These are phyloP conservation scores for Hydrozoanthus gracilis DNA, from an alignment of 92 coral and sea anemone genomes.

Conservation along the genomic window DNA sequence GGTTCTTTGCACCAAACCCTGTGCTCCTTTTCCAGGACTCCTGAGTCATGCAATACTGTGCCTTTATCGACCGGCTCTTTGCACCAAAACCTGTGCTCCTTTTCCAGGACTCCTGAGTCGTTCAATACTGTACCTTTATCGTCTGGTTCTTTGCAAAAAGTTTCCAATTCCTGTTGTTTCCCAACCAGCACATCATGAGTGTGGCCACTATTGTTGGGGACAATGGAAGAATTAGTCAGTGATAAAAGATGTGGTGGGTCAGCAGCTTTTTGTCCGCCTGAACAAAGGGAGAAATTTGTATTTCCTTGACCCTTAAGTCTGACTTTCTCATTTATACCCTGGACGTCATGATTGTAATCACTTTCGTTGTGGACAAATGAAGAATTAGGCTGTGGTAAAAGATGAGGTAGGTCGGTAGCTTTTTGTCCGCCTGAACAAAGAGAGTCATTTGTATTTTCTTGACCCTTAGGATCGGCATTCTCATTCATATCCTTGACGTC, in stretches of 20 bases:
- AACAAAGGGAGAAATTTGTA: not conserved
- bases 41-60: too few species aligned
- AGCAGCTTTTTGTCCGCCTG: not conserved
- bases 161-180: not conserved
- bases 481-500: not conserved
- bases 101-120: too few species aligned
- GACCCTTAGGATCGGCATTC: not conserved
- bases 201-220: not conserved
- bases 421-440: not conserved
- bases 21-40: too few species aligned
- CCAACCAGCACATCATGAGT: not conserved
- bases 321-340: not conserved
- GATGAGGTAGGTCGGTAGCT: not conserved
- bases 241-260: not conserved
- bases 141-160: not conserved
- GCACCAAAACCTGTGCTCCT: too few species aligned
- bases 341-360: not conserved
- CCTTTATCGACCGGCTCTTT: not conserved
- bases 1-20: too few species aligned
- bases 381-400: not conserved
- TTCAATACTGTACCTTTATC: not conserved
- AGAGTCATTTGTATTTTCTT: not conserved
- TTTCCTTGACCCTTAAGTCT: not conserved
- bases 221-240: not conserved
- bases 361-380: not conserved